phyloP scores from a whole-genome alignment of 2,797 vertebrate genomes.

The Enteromius thamalakanensis region DNA sequence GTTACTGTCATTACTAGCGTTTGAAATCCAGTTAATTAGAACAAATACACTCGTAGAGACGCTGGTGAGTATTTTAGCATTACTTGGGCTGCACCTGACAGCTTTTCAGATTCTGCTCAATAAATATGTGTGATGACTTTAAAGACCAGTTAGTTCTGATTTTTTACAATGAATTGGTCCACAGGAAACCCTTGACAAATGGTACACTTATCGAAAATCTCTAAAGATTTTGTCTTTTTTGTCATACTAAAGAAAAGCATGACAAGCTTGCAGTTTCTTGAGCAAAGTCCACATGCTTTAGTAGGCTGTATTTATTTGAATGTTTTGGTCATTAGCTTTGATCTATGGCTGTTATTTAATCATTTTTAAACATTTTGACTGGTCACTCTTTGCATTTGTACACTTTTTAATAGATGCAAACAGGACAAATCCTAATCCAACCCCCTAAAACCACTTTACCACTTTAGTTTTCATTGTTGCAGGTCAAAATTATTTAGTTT shows the following conservation, averaged over 20 bases:
- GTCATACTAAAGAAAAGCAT: conserved; percentile 9
- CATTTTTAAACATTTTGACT: neutral
- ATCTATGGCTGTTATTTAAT: neutral
- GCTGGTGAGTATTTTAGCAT: neutral
- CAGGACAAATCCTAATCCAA: neutral
- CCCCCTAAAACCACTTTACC: neutral
- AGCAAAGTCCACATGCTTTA: neutral
- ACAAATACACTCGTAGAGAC: neutral
- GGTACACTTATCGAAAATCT: neutral
- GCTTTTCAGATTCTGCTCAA: neutral
- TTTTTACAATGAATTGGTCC: neutral
- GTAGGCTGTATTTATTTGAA: neutral
- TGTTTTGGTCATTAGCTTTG: neutral
- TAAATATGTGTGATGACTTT: neutral
- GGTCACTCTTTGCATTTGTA: neutral
- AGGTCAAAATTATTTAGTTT: neutral
- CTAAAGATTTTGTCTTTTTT: neutral
- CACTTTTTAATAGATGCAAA: neutral
- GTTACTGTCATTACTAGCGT: neutral
- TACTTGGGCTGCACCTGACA: neutral
- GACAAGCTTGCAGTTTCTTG: neutral
- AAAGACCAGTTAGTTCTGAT: neutral
- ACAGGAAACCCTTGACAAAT: neutral
- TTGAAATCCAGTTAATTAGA: neutral
- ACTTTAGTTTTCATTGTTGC: neutral